Evolutionary conservation across 2,797 vertebrate species (phyloP).

Genomic region (Cossypha dichroa): DNA sequence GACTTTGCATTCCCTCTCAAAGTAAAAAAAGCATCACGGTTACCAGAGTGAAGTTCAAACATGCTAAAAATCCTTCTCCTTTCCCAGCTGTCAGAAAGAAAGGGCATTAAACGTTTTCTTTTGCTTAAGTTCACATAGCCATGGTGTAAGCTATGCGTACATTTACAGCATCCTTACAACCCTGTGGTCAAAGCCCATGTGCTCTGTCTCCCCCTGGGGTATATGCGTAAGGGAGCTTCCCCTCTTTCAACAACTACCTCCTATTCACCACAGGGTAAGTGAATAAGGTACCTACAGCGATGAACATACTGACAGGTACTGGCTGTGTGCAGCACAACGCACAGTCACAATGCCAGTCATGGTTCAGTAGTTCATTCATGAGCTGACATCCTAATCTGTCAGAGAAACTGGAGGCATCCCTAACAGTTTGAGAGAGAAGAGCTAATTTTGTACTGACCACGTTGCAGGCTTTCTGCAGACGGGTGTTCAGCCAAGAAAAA

Average conservation of each 20-base stretch:
- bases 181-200: background rate
- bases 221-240: fast-evolving
- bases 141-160: fast-evolving
- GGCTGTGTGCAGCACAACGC: background rate
- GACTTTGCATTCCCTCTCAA: background rate
- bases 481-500: background rate
- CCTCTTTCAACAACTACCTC: background rate
- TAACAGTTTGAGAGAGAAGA: background rate
- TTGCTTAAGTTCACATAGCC: background rate
- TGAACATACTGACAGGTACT: background rate
- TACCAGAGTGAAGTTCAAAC: background rate
- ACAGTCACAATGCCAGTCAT: background rate
- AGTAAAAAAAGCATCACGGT: background rate
- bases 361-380: background rate
- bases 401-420: background rate
- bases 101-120: background rate
- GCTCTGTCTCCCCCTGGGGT: background rate
- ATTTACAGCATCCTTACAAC: background rate
- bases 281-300: background rate
- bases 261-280: background rate
- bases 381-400: background rate
- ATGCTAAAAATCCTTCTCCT: background rate
- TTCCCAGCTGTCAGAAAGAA: background rate
- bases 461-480: background rate
- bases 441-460: background rate